Evolutionary conservation across 2,888 invertebrate species (phyloP).

Genomic region (Watsonalla cultraria): DNA sequence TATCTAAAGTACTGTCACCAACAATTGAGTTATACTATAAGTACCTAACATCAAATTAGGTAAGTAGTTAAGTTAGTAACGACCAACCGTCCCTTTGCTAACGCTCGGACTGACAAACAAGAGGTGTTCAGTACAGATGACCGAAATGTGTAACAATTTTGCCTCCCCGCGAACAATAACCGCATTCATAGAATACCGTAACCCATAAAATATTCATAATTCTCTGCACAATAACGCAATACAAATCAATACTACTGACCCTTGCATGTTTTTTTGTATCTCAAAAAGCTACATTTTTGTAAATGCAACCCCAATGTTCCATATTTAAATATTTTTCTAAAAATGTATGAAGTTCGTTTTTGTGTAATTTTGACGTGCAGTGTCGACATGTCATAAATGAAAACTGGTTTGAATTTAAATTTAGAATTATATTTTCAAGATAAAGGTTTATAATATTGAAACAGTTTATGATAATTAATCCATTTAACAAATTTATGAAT

Average conservation of each 20-base stretch:
- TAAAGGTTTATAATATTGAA: constrained; percentile 3
- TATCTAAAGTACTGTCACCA: too few species aligned
- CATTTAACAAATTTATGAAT: too few species aligned
- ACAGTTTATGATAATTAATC: constrained; percentile 7
- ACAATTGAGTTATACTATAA: too few species aligned
- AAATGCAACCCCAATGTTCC: too few species aligned
- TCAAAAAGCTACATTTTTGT: too few species aligned
- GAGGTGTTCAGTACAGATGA: constrained; percentile 41
- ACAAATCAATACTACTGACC: constrained; percentile 14
- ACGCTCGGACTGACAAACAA: constrained; percentile 10
- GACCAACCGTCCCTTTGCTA: constrained; percentile 4
- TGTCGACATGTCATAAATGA: too few species aligned
- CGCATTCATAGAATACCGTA: constrained; percentile 50
- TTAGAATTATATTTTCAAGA: too few species aligned
- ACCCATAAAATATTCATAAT: constrained; percentile 65
- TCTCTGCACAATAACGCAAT: constrained; percentile 40
- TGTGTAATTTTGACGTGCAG: too few species aligned
- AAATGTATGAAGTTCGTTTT: too few species aligned
- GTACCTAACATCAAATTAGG: too few species aligned
- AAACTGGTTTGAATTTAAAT: too few species aligned
- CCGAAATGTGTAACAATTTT: constrained; percentile 35
- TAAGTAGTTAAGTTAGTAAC: background rate
- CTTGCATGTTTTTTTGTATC: background rate
- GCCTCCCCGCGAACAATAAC: constrained; percentile 46
- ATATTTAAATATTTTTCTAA: too few species aligned